A percentile compares a stretch with the other conserved stretches of the same genome.
phyloP scores from a whole-genome alignment of 2,888 invertebrate species.

The Pseudococcus jackbeardsleyi region DNA sequence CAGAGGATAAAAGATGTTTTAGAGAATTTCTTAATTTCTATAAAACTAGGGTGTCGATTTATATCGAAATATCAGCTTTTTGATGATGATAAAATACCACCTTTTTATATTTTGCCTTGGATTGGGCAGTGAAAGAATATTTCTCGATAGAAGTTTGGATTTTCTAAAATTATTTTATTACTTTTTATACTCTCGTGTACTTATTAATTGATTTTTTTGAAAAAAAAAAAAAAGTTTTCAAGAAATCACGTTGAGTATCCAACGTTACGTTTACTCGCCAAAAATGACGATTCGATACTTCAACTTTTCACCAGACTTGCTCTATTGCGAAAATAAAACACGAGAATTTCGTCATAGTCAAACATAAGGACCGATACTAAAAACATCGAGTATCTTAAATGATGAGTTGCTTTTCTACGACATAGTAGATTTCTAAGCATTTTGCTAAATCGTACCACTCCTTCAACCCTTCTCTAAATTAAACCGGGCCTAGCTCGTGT shows the following conservation, averaged over 20 bases:
- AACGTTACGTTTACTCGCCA: not conserved
- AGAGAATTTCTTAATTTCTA: conserved; percentile 26
- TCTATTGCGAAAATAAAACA: not conserved
- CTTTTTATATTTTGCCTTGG: not conserved
- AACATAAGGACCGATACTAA: conserved; percentile 52
- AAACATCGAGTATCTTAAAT: conserved; percentile 27
- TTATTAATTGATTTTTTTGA: not conserved
- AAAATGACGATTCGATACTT: no score
- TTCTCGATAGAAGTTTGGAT: not conserved
- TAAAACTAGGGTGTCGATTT: conserved; percentile 3
- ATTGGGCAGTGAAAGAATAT: not conserved
- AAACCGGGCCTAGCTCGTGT: conserved; percentile 60
- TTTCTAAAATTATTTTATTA: not conserved
- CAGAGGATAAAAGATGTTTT: conserved; percentile 29
- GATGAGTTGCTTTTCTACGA: conserved; percentile 37
- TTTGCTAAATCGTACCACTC: conserved; percentile 54
- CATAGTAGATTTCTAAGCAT: conserved; percentile 32
- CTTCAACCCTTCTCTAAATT: conserved; percentile 51
- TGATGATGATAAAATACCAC: not conserved
- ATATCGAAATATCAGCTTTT: not conserved
- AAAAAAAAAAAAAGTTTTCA: not conserved
- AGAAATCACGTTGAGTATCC: not conserved
- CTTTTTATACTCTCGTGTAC: not conserved
- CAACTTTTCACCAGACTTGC: no score
- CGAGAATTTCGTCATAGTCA: conserved; percentile 28